Conservation (phyloP, 1,140 invertebrate species). For the Phocides pigmalion region DNA sequence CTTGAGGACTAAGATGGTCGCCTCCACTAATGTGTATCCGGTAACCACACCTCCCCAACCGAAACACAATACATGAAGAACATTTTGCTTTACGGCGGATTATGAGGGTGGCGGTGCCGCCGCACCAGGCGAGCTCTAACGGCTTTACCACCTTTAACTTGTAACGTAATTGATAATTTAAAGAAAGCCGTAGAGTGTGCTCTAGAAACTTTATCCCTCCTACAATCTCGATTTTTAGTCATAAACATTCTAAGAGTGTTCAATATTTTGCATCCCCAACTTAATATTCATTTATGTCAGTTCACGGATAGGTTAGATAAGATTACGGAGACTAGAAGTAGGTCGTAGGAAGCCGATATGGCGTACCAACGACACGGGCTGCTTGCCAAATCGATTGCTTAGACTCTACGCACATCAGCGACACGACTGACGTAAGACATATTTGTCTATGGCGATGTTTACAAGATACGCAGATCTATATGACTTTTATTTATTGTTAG, state of each 20-base stretch:
- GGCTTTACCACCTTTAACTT: too few species aligned
- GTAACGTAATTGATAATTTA: too few species aligned
- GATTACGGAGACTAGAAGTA: constrained; percentile 36
- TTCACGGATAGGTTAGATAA: constrained; percentile 15
- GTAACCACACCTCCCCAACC: too few species aligned
- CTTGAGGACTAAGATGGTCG: too few species aligned
- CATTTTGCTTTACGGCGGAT: too few species aligned
- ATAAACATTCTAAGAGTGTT: not conserved
- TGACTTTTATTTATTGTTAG: too few species aligned
- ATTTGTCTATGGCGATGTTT: not conserved
- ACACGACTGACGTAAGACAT: not conserved
- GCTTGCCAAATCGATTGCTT: constrained; percentile 31
- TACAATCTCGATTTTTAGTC: not conserved
- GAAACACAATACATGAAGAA: too few species aligned
- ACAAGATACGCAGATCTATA: too few species aligned
- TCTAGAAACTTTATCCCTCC: not conserved
- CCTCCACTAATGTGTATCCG: too few species aligned
- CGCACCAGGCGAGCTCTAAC: too few species aligned
- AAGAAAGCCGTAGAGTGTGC: too few species aligned
- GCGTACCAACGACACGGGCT: not conserved
- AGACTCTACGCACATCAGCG: constrained; percentile 7
- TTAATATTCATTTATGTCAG: not conserved
- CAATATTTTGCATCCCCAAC: not conserved
- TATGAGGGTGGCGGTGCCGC: too few species aligned
- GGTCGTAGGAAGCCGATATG: constrained; percentile 27